Evolutionary conservation across 2,888 invertebrate genomes (phyloP).

Genomic region (Cephus pygmeus): DNA sequence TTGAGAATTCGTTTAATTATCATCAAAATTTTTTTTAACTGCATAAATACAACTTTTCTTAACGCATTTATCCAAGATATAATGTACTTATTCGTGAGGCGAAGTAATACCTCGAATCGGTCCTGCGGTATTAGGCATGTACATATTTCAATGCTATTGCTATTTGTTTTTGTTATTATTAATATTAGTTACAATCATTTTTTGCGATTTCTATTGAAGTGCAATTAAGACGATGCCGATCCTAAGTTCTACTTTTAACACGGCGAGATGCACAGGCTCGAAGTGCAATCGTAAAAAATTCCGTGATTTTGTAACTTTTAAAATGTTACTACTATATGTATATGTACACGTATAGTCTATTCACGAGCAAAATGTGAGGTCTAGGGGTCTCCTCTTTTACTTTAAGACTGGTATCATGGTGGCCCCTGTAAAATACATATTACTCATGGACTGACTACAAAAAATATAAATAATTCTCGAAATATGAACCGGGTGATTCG

Average conservation of each 20-base stretch:
- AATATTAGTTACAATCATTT: background rate
- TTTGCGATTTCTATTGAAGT: slow-evolving; percentile 8
- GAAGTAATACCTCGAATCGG: background rate
- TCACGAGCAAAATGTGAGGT: too few relatives aligned
- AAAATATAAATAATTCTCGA: too few relatives aligned
- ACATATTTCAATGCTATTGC: background rate
- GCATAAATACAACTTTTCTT: background rate
- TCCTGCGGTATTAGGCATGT: background rate
- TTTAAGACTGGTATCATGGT: too few relatives aligned
- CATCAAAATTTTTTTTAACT: too few relatives aligned
- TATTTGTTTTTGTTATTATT: background rate
- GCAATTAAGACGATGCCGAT: slow-evolving; percentile 20
- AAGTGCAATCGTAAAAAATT: background rate
- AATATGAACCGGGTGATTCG: too few relatives aligned
- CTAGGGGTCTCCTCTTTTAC: too few relatives aligned
- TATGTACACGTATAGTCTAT: background rate
- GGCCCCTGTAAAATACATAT: too few relatives aligned
- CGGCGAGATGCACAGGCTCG: background rate
- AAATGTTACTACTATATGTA: background rate
- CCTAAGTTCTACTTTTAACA: slow-evolving; percentile 7
- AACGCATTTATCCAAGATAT: background rate
- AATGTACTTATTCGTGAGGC: background rate
- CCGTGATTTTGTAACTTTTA: background rate
- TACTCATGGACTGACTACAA: too few relatives aligned
- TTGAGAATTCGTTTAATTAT: too few relatives aligned